Evolutionary conservation across 2,797 vertebrate species (phyloP), one percentile per base, ranked within the genome.

Genomic region (Agapornis canus): DNA sequence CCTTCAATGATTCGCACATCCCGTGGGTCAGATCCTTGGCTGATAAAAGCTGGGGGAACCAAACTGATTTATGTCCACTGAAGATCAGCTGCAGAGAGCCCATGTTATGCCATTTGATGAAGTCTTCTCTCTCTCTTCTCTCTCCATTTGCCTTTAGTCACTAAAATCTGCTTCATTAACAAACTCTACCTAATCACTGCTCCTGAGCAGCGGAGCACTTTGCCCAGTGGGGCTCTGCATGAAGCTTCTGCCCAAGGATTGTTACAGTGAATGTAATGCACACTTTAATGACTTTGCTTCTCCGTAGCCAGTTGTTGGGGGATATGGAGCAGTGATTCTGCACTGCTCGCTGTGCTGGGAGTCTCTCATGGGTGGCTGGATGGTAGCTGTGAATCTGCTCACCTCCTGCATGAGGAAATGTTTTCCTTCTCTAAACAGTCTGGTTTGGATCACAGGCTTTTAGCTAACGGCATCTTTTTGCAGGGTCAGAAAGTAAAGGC

Each of bases 161-260:
- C 86, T 76, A 57, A 93, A 93, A 91, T 66, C 90, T 86, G 88
- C 92, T 83, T 96, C 94, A 94, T 96, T 97, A 97, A 94, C 89
- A 95, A 86, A 65, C 69, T 72, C 78, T 82, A 72, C 77, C 92
- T 95, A 96, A 97, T 95, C 90, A 87, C 82, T 4, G 37, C 87
- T 91, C 81, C 76, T 6, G 86, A 94, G 91, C 89, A 86, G 91
- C 1, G 1, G 29, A 95, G 86, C 91, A 31, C 86, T 89, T 83
- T 93, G 72, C 90, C 93, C 94, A 63, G 57, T n/a, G 81, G 91
- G 89, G 91, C 86, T 87, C 72, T 71, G 82, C 26, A 7, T 63
- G 72, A 56, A 92, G 89, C 81, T 89, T 68, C 93, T 92, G 92
- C 92, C 88, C 68, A 10, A 89, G 75, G 86, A 75, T 87, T 86